Percentiles rank a stretch among this genome's conserved stretches.
These are phyloP conservation scores for Anniella stebbinsi DNA, from an alignment of 2,797 vertebrate species.

Conservation along the genomic window DNA sequence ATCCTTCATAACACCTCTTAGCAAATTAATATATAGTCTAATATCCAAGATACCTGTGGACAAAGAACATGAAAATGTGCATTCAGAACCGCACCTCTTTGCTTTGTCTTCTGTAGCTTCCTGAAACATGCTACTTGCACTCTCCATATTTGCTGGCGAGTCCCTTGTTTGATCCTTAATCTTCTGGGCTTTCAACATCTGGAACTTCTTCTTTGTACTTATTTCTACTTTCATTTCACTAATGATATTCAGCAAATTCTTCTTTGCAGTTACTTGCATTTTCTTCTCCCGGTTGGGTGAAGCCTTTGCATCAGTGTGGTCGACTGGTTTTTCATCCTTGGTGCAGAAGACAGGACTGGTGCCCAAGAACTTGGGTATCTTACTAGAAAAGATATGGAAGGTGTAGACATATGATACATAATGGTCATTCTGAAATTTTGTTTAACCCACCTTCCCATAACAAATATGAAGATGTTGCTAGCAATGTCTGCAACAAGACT, in stretches of 20 bases:
- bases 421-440: not conserved
- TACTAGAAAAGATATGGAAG: conserved; percentile 54
- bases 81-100: conserved; percentile 78
- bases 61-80: not conserved
- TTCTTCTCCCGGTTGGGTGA: conserved; percentile 35
- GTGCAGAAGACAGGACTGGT: conserved; percentile 42
- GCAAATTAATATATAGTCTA: not conserved
- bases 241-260: conserved; percentile 84
- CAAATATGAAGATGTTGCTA: not conserved
- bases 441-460: not conserved
- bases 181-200: conserved; percentile 65
- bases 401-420: conserved; percentile 20
- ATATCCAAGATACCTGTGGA: not conserved
- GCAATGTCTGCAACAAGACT: not conserved
- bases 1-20: not conserved
- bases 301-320: conserved; percentile 31
- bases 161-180: conserved; percentile 44
- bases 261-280: conserved; percentile 74
- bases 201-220: conserved; percentile 80
- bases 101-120: conserved; percentile 67
- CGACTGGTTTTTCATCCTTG: conserved; percentile 61
- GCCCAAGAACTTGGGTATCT: conserved; percentile 69
- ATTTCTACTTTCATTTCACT: conserved; percentile 90
- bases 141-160: conserved; percentile 55
- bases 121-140: conserved; percentile 75